Evolutionary conservation across 37 sponge, comb jelly and placozoan species (phyloP), one percentile per base, ranked within the genome.

Genomic region (Theonella swinhoei): DNA sequence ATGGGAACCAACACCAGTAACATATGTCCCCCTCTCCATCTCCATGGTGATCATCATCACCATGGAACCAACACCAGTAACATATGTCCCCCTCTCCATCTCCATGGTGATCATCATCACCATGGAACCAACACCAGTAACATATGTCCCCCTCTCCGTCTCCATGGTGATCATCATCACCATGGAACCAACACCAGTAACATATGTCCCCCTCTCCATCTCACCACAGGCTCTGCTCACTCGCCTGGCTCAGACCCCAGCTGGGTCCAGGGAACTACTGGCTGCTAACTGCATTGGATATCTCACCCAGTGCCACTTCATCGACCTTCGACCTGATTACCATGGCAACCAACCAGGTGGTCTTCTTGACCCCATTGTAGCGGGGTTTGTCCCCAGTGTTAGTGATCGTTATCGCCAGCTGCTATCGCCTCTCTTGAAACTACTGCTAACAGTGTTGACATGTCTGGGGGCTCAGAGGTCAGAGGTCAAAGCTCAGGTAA

Each of bases 221-320:
- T 41, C 47, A 47, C 9, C 73, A 7, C 75, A 95, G 95, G 94
- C 96, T 20, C 84, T 95, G 29, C 86, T 95, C 30, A 79, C 94
- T 62, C 91, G 94, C 9, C 67, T 95, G 26, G 94, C 94, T 4
- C 43, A 78, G 26, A 65, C 64, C 4, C 71, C 83, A 0, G n/a
- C 74, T n/a, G 96, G 96, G 19, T 81, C 89, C 29, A 61, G 84
- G 32, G 91, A 93, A 28, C 74, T 96, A 11, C 70, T 93, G 39
- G 34, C 74, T 32, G 32, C 77, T 20, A 90, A 89, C 35, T 32
- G 67, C 3, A 62, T 96, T 35, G 38, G 62, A 31, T 70, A 84
- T 71, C 70, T 96, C 58, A 72, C 88, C 4, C 88, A 93, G 62
- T 96, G 96, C 67, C 39, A 39, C 38, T 96, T 93, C 79, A 88